Evolutionary conservation across 1,140 invertebrate genomes (phyloP).

Genomic region (Pissodes strobi): DNA sequence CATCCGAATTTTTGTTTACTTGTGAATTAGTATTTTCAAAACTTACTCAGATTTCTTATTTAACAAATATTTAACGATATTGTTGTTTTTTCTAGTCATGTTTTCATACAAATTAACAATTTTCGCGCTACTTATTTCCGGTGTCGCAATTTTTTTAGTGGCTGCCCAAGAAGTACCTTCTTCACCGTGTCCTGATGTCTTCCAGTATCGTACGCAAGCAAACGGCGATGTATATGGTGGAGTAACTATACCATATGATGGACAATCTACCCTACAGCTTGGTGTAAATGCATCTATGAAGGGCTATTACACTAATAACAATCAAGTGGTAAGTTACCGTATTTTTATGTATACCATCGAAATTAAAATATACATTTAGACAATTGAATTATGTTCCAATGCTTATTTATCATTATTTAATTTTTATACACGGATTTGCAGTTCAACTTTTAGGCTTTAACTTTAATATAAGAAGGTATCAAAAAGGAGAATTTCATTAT

Average conservation of each 20-base stretch:
- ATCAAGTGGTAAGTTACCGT: constrained; percentile 24
- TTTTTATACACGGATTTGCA: too few species aligned
- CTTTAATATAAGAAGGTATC: too few species aligned
- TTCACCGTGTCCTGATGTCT: constrained; percentile 40
- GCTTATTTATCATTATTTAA: too few species aligned
- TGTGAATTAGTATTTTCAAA: too few species aligned
- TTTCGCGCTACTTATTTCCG: neutral
- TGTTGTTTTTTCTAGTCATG: too few species aligned
- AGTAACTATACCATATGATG: constrained; percentile 39
- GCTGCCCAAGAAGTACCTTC: constrained; percentile 22
- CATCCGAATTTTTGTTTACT: neutral
- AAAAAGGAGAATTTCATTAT: too few species aligned
- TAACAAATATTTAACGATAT: too few species aligned
- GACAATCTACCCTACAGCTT: constrained; percentile 29
- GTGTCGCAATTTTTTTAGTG: neutral
- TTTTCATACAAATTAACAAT: neutral
- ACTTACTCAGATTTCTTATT: too few species aligned
- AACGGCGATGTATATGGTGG: constrained; percentile 32
- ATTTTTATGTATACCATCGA: too few species aligned
- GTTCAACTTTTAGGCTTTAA: too few species aligned
- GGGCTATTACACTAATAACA: constrained; percentile 29
- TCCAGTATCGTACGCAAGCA: constrained; percentile 28
- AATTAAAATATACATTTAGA: too few species aligned
- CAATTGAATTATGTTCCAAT: too few species aligned
- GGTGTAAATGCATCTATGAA: constrained; percentile 40